Conservation (phyloP, 1,140 invertebrate species). For the Chrysomallon squamiferum region DNA sequence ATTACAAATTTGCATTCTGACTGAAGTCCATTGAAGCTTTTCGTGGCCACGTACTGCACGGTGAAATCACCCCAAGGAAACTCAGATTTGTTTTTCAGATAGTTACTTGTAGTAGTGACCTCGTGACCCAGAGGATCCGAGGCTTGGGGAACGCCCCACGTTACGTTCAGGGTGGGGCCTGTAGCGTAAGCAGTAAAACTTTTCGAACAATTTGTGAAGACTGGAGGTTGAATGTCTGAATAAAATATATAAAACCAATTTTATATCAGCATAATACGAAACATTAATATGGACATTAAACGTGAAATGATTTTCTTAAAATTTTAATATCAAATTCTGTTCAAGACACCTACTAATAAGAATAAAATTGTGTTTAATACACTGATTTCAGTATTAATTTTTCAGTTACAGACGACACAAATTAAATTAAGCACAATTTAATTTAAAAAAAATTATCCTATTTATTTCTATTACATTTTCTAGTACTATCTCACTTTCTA, state of each 20-base stretch:
- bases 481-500: too few species aligned
- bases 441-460: too few species aligned
- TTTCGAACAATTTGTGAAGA: conserved; percentile 15
- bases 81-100: conserved; percentile 10
- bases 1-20: conserved; percentile 32
- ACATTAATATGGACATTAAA: too few species aligned
- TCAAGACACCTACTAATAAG: too few species aligned
- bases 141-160: conserved; percentile 28
- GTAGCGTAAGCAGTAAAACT: conserved; percentile 1
- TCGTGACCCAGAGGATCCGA: conserved; percentile 23
- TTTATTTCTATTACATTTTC: too few species aligned
- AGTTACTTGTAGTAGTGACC: conserved; percentile 23
- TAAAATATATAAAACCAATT: neutral
- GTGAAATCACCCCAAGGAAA: conserved; percentile 38
- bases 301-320: too few species aligned
- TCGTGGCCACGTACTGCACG: conserved; percentile 29
- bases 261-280: too few species aligned
- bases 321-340: too few species aligned
- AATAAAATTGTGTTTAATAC: too few species aligned
- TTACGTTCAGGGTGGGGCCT: conserved; percentile 6
- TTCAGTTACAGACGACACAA: too few species aligned
- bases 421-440: too few species aligned
- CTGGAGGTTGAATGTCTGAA: conserved; percentile 36
- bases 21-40: conserved; percentile 29
- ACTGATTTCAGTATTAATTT: too few species aligned